Conservation (phyloP, 2,888 invertebrate species). For the Teleiodes luculella region DNA sequence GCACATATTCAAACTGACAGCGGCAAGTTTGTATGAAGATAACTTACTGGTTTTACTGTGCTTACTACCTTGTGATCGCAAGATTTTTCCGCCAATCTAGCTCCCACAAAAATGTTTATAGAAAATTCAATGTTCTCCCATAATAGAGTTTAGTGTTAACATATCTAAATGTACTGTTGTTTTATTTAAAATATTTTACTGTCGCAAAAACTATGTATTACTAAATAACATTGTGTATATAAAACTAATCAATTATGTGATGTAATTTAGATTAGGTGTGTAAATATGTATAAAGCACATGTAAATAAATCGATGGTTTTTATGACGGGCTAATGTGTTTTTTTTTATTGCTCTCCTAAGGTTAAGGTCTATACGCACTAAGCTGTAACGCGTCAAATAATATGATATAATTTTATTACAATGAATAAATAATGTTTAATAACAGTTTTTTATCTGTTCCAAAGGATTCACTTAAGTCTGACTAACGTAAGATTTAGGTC, state of each 20-base stretch:
- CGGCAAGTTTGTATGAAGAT: no score
- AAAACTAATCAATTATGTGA: constrained; percentile 40
- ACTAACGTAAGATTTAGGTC: no score
- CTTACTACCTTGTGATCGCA: neutral
- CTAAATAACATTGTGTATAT: constrained; percentile 49
- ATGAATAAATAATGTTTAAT: no score
- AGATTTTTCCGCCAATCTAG: constrained; percentile 1
- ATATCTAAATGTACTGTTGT: constrained; percentile 37
- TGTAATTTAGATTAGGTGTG: constrained; percentile 44
- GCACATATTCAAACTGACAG: no score
- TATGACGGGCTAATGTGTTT: constrained; percentile 63
- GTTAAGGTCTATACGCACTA: neutral
- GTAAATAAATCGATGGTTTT: constrained; percentile 77
- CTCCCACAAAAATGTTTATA: neutral
- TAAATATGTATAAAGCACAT: constrained; percentile 68
- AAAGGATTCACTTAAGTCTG: no score
- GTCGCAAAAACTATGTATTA: constrained; percentile 22
- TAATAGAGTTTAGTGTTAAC: constrained; percentile 37
- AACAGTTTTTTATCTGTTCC: no score
- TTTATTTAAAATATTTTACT: constrained; percentile 18
- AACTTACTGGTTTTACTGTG: no score
- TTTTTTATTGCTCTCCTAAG: constrained; percentile 33
- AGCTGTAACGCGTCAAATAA: no score
- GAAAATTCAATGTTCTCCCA: constrained; percentile 10
- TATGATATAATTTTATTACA: no score